These are phyloP conservation scores for Gobio gobio DNA, from an alignment of 2,113 vertebrate genomes.

Conservation along the genomic window DNA sequence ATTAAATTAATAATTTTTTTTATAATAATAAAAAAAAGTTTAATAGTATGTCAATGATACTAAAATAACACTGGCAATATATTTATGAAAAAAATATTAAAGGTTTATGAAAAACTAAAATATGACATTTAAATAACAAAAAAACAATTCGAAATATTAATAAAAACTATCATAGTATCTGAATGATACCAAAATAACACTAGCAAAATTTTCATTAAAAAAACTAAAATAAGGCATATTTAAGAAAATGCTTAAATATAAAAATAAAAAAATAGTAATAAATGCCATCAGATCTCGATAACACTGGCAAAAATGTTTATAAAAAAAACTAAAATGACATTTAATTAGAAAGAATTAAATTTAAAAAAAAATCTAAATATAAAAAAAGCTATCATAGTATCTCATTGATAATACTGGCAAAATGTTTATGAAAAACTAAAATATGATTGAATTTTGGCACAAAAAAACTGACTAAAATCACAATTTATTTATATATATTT, in stretches of 20 bases:
- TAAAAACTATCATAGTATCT: background rate
- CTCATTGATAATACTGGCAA: background rate
- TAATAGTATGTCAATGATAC: background rate
- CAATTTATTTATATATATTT: background rate
- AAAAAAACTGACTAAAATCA: background rate
- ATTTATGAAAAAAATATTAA: no score
- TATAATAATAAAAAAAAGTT: background rate
- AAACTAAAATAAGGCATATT: no score
- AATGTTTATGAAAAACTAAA: background rate
- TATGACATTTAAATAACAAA: no score
- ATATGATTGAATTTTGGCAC: background rate
- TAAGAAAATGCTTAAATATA: no score
- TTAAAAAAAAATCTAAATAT: no score
- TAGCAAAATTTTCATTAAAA: background rate
- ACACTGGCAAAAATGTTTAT: no score
- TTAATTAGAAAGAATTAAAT: no score
- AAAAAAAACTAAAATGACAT: no score
- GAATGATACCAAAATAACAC: background rate
- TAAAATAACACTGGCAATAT: background rate
- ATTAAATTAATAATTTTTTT: no score
- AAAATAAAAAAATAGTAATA: background rate
- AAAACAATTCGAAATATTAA: background rate
- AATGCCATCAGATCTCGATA: background rate
- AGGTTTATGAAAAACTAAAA: no score
- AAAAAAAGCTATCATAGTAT: background rate